phyloP scores from a whole-genome alignment of 53 echinoderm and acorn worm genomes.

The Actinopyga echinites region DNA sequence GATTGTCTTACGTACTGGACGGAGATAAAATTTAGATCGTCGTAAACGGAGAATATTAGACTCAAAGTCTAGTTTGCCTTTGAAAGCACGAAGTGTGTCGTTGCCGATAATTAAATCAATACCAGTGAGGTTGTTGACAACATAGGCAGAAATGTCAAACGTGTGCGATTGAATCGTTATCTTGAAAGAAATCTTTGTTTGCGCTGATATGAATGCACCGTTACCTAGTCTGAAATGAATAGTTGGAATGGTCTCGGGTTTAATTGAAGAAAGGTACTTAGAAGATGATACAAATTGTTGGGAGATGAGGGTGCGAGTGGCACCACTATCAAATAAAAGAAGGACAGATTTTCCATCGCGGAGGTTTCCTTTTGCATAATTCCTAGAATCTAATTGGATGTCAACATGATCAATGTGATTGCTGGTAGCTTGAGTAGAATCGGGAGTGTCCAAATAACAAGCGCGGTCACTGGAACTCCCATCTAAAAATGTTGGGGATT shows the following conservation, averaged over 20 bases:
- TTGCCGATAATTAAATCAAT: background rate
- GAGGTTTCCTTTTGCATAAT: background rate
- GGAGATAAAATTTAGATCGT: background rate
- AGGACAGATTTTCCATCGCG: background rate
- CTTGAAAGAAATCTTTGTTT: too few species aligned
- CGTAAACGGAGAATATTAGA: background rate
- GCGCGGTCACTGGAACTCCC: slow-evolving; percentile 6
- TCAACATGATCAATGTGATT: background rate
- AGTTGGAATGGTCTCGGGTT: too few species aligned
- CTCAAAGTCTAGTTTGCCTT: background rate
- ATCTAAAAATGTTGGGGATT: slow-evolving; percentile 8
- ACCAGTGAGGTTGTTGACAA: background rate
- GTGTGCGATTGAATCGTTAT: too few species aligned
- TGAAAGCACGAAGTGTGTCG: background rate
- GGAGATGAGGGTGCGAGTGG: slow-evolving; percentile 4
- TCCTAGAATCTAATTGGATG: background rate
- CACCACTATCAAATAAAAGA: slow-evolving; percentile 23
- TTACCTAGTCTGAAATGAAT: too few species aligned
- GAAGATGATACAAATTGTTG: background rate
- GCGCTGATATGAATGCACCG: too few species aligned
- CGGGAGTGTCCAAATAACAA: slow-evolving; percentile 6
- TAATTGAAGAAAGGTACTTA: background rate
- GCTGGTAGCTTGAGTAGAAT: background rate
- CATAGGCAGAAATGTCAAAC: too few species aligned
- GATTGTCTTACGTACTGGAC: background rate